A percentile compares a stretch with the other conserved stretches of the same genome.
Conservation (phyloP, 2,113 vertebrate species). For the Amblyornis subalaris region DNA sequence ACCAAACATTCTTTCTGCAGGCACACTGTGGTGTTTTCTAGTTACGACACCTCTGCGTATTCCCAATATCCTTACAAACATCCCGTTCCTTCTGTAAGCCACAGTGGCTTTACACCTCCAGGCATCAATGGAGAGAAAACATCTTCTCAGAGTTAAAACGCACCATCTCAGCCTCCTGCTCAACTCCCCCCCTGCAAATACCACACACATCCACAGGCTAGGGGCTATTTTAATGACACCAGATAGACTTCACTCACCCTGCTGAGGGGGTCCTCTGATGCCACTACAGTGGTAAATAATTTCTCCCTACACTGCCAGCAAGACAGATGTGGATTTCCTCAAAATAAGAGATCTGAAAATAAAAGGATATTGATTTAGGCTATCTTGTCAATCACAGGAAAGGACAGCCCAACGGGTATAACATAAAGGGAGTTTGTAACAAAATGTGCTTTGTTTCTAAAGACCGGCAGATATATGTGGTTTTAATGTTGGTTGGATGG, state of each 20-base stretch:
- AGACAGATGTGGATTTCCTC: constrained; percentile 2
- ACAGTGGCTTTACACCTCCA: background rate
- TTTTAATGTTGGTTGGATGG: background rate
- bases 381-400: constrained; percentile 32
- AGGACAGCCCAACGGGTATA: background rate
- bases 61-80: background rate
- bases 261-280: background rate
- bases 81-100: background rate
- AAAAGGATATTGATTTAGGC: constrained; percentile 23
- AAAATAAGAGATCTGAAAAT: constrained; percentile 46
- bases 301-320: background rate
- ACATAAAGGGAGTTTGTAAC: background rate
- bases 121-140: background rate
- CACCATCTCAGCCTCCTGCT: background rate
- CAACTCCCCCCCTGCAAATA: background rate
- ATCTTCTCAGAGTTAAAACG: background rate
- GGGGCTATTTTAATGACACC: background rate
- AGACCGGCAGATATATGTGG: background rate
- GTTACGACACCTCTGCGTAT: background rate
- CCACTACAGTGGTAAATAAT: background rate
- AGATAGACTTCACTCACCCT: background rate
- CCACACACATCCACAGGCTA: background rate
- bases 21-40: background rate
- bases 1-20: background rate
- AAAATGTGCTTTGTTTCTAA: background rate